These are phyloP conservation scores for Apodemia duryi DNA, from an alignment of 2,888 invertebrate genomes.

Conservation along the genomic window DNA sequence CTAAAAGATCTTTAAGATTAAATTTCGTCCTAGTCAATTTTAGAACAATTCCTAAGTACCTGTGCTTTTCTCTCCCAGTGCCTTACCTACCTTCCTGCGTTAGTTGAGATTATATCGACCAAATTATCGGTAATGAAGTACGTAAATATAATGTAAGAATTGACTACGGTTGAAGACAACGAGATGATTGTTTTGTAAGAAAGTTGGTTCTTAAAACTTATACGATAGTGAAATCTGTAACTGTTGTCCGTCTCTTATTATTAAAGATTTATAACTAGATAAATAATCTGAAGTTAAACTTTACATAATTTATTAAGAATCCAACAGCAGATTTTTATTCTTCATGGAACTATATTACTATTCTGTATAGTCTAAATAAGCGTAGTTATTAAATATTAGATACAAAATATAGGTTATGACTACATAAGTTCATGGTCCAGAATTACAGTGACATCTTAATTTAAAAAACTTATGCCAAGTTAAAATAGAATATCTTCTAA, in stretches of 20 bases:
- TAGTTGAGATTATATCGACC: slow-evolving; percentile 1
- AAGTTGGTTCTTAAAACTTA: background rate
- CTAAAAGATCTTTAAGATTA: too few species aligned
- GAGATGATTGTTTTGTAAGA: background rate
- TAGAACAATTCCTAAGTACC: too few species aligned
- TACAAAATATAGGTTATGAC: slow-evolving; percentile 2
- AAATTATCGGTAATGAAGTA: background rate
- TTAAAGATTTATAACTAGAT: slow-evolving; percentile 38
- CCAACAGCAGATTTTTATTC: slow-evolving; percentile 11
- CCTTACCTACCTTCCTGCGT: slow-evolving; percentile 35
- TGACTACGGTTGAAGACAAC: slow-evolving; percentile 3
- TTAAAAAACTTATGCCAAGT: slow-evolving; percentile 20
- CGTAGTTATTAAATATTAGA: slow-evolving; percentile 7
- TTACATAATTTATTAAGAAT: slow-evolving; percentile 54
- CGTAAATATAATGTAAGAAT: background rate
- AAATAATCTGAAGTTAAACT: slow-evolving; percentile 56
- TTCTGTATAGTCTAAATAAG: slow-evolving; percentile 8
- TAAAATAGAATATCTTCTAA: slow-evolving; percentile 22
- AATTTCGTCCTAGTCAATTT: background rate
- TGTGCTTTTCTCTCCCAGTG: slow-evolving; percentile 35
- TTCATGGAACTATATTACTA: slow-evolving; percentile 8
- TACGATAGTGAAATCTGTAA: background rate
- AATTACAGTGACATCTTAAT: slow-evolving; percentile 36
- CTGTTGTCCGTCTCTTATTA: slow-evolving; percentile 36
- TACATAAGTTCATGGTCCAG: slow-evolving; percentile 40